Base-by-base conservation (phyloP, 2,113 vertebrate genomes). In the Eidolon helvum region DNA sequence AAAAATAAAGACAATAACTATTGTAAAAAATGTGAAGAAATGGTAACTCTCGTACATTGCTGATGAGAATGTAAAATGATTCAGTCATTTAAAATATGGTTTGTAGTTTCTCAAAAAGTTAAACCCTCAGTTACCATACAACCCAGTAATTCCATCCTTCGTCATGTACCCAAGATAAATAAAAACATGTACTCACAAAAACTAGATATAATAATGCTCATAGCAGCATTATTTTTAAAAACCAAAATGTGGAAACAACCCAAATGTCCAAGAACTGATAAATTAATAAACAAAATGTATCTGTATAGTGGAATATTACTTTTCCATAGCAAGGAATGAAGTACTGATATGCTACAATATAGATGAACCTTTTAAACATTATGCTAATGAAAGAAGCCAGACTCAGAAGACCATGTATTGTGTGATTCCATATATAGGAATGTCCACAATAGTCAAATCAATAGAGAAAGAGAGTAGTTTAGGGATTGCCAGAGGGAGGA, bases 11-110 rank as follows among this genome's bases (percentile, higher is more conserved):
- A 40, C 5, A 80, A 30, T 33, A 50, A 8, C 5, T 43, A 12
- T 45, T 91, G 0, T 21, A 8, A 79, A 33, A n/a, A 90, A 9
- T 33, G 18, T 48, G 9, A 21, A 78, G n/a, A 85, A 74, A 63
- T 40, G n/a, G 40, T 24, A 79, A 38, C 2, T 12, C 2, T 40
- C 0, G 0, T 18, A 26, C 5, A 7, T 15, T 59, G 8, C 30
- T 92, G 24, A 33, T 68, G 45, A 26, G 21, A 38, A 75, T 66
- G 26, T 65, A 68, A 89, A 89, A 77, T 45, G 61, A 1, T 45
- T 0, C 4, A 72, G 12, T 48, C 30, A 72, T 45, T 90, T 80
- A 61, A 28, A 82, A 91, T 90, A 82, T 1, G 63, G 30, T 68
- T 50, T 59, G 0, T 11, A 65, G 48, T 57, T 88, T 57, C 66